Evolutionary conservation across 30 jellyfish, hydroid and myxozoan species (phyloP).

Genomic region (Hydractinia symbiolongicarpus): DNA sequence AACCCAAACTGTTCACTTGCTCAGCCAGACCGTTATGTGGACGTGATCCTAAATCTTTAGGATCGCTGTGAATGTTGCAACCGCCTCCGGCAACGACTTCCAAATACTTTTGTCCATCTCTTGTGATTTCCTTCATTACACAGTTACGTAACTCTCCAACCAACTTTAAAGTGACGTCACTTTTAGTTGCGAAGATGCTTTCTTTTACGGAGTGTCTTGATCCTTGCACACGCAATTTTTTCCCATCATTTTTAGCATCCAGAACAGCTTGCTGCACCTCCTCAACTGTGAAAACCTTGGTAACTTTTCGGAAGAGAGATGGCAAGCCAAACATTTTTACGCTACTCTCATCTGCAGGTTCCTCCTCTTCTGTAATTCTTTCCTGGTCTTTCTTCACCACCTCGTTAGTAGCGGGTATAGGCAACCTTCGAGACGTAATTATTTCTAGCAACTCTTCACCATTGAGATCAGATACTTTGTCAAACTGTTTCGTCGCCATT

Average conservation of each 20-base stretch:
- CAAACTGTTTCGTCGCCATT: no score
- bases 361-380: no score
- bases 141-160: background rate
- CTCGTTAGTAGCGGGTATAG: no score
- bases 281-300: background rate
- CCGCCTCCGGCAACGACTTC: constrained; percentile 20
- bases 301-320: no score
- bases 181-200: background rate
- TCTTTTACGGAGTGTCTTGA: constrained; percentile 1
- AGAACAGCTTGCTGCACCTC: constrained; percentile 11
- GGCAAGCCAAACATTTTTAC: no score
- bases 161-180: background rate
- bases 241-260: constrained; percentile 13
- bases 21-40: background rate
- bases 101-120: background rate
- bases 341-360: no score
- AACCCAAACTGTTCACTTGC: constrained; percentile 3
- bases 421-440: no score
- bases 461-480: no score
- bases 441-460: no score
- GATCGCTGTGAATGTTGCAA: background rate
- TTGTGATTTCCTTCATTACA: background rate
- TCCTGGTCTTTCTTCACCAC: no score
- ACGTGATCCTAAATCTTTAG: background rate
- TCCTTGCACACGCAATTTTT: background rate